phyloP scores from a whole-genome alignment of 1,140 invertebrate genomes.

The Apis mellifera region Amel_HAv3.1 CM009931.2:5773501-5774000 shows the following conservation, averaged over 20 bases:
- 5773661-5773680: conserved; percentile 52
- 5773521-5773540: no score
- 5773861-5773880: conserved; percentile 67
- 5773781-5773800: conserved; percentile 70
- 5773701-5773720: conserved; percentile 68
- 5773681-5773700: conserved; percentile 65
- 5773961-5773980: conserved; percentile 4
- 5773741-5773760: background rate
- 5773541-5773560: no score
- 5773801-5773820: conserved; percentile 70
- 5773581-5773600: background rate
- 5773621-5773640: conserved; percentile 60
- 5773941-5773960: conserved; percentile 18
- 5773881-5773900: conserved; percentile 67
- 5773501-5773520: no score
- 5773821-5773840: conserved; percentile 69
- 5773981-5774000: conserved; percentile 29
- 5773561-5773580: no score
- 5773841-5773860: conserved; percentile 71
- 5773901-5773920: conserved; percentile 68
- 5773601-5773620: conserved; percentile 58
- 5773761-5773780: conserved; percentile 44
- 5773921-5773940: conserved; percentile 39
- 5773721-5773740: background rate
- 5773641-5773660: conserved; percentile 51